A percentile compares a stretch with the other conserved stretches of the same genome.
phyloP scores from a whole-genome alignment of 2,888 invertebrate genomes.

The Lochmaea crataegi region DNA sequence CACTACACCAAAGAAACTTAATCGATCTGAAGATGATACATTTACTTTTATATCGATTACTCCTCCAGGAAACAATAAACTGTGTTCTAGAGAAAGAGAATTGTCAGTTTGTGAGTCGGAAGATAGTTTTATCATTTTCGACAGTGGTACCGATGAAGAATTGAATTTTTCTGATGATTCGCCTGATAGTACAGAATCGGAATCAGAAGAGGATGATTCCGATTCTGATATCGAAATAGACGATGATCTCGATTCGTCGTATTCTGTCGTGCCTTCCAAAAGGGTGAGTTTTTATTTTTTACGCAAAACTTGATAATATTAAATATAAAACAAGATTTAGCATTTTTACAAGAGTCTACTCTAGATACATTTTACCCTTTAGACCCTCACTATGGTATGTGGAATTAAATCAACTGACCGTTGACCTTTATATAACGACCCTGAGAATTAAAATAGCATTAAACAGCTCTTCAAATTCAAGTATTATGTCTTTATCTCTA shows the following conservation, averaged over 20 bases:
- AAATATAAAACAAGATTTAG: too few relatives aligned
- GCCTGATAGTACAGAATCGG: constrained; percentile 37
- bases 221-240: constrained; percentile 24
- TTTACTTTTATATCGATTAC: constrained; percentile 31
- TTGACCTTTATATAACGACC: too few relatives aligned
- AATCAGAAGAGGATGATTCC: constrained; percentile 24
- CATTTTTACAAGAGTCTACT: too few relatives aligned
- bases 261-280: constrained; percentile 43
- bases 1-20: neutral
- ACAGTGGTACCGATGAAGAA: constrained; percentile 59
- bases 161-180: constrained; percentile 34
- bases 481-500: too few relatives aligned
- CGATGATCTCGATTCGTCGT: constrained; percentile 42
- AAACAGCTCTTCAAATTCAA: too few relatives aligned
- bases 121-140: constrained; percentile 70
- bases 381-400: too few relatives aligned
- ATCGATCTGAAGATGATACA: constrained; percentile 5
- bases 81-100: constrained; percentile 34
- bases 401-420: too few relatives aligned
- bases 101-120: constrained; percentile 56
- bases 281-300: constrained; percentile 40
- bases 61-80: constrained; percentile 17
- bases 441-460: too few relatives aligned
- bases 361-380: too few relatives aligned
- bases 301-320: too few relatives aligned